Percentiles rank a stretch among this genome's conserved stretches.
These are phyloP conservation scores for Ginglymostoma cirratum DNA, from an alignment of 2,113 vertebrate species.

Conservation along the genomic window DNA sequence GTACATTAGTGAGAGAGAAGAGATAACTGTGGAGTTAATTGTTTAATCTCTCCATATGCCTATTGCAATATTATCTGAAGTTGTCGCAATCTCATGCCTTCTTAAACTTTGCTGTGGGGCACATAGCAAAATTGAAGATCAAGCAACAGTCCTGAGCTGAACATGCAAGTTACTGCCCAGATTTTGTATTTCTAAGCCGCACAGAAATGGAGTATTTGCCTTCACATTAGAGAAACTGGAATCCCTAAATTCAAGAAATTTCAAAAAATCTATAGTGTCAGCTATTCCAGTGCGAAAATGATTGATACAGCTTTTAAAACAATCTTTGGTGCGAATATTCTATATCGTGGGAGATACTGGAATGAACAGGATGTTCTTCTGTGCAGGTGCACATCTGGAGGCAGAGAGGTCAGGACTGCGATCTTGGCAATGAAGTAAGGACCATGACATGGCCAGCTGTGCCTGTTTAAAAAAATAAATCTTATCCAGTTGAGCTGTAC, in stretches of 20 bases:
- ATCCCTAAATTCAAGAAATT: not conserved
- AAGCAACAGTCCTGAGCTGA: not conserved
- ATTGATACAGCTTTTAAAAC: not conserved
- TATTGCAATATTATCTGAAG: not conserved
- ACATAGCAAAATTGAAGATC: not conserved
- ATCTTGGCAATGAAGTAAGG: not conserved
- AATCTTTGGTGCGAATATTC: not conserved
- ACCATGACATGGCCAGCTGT: not conserved
- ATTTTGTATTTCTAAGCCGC: not conserved
- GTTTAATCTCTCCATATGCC: not conserved
- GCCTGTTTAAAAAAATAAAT: not conserved
- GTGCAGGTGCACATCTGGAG: constrained; percentile 27
- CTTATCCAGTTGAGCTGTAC: not conserved
- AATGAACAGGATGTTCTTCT: constrained; percentile 32
- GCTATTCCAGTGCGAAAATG: not conserved
- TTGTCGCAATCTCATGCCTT: not conserved
- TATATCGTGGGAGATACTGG: not conserved
- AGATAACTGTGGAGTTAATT: not conserved
- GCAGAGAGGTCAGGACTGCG: not conserved
- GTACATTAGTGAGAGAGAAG: not conserved
- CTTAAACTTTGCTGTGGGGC: not conserved
- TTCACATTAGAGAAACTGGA: not conserved
- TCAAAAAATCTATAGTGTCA: not conserved
- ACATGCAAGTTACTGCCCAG: not conserved
- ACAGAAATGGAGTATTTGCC: not conserved